These are phyloP conservation scores for Andricus grossulariae DNA, from an alignment of 1,140 invertebrate species.

Conservation along the genomic window DNA sequence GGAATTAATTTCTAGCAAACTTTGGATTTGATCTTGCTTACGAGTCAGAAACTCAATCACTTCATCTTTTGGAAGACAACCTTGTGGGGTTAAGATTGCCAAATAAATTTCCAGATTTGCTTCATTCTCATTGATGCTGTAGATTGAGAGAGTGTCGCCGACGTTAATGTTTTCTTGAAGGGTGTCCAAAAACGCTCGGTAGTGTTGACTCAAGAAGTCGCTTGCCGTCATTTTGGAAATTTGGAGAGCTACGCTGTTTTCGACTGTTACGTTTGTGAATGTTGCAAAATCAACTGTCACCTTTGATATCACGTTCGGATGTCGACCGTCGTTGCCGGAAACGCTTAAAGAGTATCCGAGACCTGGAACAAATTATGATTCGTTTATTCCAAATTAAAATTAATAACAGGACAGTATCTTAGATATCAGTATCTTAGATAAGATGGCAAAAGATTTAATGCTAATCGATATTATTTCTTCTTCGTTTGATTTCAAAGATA, in stretches of 20 bases:
- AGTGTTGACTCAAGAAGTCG: constrained; percentile 85
- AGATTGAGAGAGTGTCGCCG: constrained; percentile 82
- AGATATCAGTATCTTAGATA: neutral
- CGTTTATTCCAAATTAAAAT: too few species aligned
- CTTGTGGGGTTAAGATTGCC: constrained; percentile 77
- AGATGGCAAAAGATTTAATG: neutral
- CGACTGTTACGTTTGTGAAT: constrained; percentile 88
- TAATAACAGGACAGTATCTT: too few species aligned
- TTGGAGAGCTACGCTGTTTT: constrained; percentile 87
- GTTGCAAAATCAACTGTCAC: constrained; percentile 88
- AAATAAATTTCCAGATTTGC: constrained; percentile 80
- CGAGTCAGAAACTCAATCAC: constrained; percentile 80
- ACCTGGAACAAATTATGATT: constrained; percentile 57
- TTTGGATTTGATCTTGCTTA: constrained; percentile 80
- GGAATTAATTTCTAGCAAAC: constrained; percentile 78
- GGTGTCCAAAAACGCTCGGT: constrained; percentile 83
- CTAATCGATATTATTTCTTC: constrained; percentile 16
- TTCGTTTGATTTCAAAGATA: constrained; percentile 14
- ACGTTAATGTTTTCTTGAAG: constrained; percentile 80
- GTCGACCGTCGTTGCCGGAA: constrained; percentile 92
- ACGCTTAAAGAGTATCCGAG: constrained; percentile 86
- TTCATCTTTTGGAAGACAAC: constrained; percentile 75
- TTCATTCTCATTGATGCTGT: constrained; percentile 83
- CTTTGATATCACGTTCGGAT: constrained; percentile 88
- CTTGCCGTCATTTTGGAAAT: constrained; percentile 84